These are phyloP conservation scores for Tetragonula carbonaria DNA, from an alignment of 2,888 invertebrate species.

Conservation along the genomic window DNA sequence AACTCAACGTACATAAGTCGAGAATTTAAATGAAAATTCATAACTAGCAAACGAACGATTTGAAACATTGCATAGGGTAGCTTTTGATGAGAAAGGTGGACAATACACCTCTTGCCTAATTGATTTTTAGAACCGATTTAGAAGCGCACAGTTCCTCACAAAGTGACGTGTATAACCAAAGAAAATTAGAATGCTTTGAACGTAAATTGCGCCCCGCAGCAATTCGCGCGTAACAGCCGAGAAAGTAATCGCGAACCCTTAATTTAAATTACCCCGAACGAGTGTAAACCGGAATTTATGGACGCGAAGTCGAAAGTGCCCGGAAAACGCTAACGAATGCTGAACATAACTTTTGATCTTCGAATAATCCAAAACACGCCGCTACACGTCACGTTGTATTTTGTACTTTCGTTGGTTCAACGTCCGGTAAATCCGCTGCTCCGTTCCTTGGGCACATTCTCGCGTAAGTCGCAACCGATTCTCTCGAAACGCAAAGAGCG, in stretches of 20 bases:
- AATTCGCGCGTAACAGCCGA: neutral
- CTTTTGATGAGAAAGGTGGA: neutral
- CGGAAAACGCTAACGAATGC: neutral
- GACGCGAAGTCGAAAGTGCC: neutral
- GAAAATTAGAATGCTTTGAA: no score
- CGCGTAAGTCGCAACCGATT: neutral
- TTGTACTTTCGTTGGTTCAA: neutral
- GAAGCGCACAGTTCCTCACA: no score
- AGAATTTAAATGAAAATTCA: neutral
- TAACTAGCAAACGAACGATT: neutral
- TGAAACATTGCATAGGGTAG: neutral
- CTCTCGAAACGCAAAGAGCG: no score
- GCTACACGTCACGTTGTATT: no score
- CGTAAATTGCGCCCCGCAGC: neutral
- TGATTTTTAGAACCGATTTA: no score
- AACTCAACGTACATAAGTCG: no score
- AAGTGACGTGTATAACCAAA: no score
- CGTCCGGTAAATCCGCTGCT: neutral
- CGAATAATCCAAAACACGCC: neutral
- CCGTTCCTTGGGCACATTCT: neutral
- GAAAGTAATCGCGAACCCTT: neutral
- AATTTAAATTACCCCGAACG: neutral
- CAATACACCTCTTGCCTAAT: no score
- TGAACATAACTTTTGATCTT: neutral
- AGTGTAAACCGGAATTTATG: neutral